Percentiles rank a stretch among this genome's conserved stretches.
phyloP scores from a whole-genome alignment of 2,888 invertebrate species.

The Punctoribates punctum region DNA sequence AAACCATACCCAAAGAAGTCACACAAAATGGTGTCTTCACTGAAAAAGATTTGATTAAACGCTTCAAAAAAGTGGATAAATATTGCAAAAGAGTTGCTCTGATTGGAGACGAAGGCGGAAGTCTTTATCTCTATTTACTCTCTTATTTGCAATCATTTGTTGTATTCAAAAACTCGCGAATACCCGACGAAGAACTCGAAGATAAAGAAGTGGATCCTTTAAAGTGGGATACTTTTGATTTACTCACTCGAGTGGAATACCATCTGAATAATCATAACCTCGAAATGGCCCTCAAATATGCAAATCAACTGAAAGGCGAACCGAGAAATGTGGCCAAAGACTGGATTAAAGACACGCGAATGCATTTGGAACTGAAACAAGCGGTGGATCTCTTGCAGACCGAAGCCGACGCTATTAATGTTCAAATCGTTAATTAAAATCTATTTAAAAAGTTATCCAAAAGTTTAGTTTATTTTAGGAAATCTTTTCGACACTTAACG shows the following conservation, averaged over 20 bases:
- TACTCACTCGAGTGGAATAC: conserved; percentile 83
- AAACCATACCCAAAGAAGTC: conserved; percentile 73
- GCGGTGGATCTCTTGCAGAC: conserved; percentile 84
- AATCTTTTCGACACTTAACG: not conserved
- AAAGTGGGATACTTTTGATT: conserved; percentile 76
- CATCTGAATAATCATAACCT: conserved; percentile 85
- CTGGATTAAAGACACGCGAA: conserved; percentile 79
- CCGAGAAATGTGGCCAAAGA: conserved; percentile 74
- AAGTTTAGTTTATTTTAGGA: not conserved
- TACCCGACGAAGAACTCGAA: conserved; percentile 47
- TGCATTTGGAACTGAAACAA: conserved; percentile 81
- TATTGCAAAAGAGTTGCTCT: conserved; percentile 78
- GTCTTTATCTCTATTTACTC: conserved; percentile 70
- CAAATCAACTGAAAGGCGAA: conserved; percentile 82
- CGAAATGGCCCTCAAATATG: conserved; percentile 75
- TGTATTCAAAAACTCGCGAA: conserved; percentile 54
- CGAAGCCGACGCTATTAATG: conserved; percentile 68
- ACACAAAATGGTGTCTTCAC: conserved; percentile 77
- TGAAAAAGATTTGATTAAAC: conserved; percentile 76
- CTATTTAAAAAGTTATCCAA: not conserved
- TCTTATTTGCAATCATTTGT: conserved; percentile 87
- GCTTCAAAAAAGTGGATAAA: conserved; percentile 65
- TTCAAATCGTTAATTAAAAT: conserved; percentile 30
- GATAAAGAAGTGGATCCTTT: conserved; percentile 60
- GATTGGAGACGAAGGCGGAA: conserved; percentile 79